Percentiles rank a stretch among this genome's conserved stretches.
Evolutionary conservation across 2,113 vertebrate genomes (phyloP).

Genomic region (Sciurus niger): DNA sequence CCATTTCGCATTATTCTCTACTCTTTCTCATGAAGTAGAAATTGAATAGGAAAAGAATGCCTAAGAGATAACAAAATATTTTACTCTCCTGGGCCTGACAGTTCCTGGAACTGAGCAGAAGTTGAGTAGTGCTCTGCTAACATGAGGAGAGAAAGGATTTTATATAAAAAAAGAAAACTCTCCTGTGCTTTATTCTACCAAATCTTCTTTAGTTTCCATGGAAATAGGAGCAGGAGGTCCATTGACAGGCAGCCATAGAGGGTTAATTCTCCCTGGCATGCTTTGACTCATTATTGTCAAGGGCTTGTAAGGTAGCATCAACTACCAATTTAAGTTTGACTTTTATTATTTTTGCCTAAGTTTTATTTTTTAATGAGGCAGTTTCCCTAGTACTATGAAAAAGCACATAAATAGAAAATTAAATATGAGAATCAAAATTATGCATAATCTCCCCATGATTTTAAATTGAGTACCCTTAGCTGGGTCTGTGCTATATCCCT

Average conservation of each 20-base stretch:
- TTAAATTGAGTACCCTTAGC: not conserved
- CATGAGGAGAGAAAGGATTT: not conserved
- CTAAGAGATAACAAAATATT: constrained; percentile 5
- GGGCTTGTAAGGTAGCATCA: constrained; percentile 78
- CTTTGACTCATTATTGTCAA: constrained; percentile 81
- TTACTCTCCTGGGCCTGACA: not conserved
- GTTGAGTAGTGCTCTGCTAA: constrained; percentile 13
- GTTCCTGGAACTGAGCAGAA: not conserved
- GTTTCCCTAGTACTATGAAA: not conserved
- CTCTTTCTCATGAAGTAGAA: constrained; percentile 9
- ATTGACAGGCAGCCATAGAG: constrained; percentile 77
- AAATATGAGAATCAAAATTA: constrained; percentile 36
- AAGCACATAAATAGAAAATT: not conserved
- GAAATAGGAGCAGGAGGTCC: constrained; percentile 84
- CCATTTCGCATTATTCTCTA: not conserved
- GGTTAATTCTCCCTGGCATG: constrained; percentile 82
- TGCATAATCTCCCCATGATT: not conserved
- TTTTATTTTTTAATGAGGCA: not conserved
- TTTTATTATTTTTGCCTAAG: constrained; percentile 20
- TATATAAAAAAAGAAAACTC: constrained; percentile 23
- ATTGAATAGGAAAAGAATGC: constrained; percentile 2
- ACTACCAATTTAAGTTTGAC: constrained; percentile 77
- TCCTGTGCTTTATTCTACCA: constrained; percentile 45
- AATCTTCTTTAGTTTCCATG: constrained; percentile 84
- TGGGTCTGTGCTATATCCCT: not conserved